These are phyloP conservation scores for Zalophus californianus DNA, from an alignment of 2,797 vertebrate species.

Conservation along the genomic window DNA sequence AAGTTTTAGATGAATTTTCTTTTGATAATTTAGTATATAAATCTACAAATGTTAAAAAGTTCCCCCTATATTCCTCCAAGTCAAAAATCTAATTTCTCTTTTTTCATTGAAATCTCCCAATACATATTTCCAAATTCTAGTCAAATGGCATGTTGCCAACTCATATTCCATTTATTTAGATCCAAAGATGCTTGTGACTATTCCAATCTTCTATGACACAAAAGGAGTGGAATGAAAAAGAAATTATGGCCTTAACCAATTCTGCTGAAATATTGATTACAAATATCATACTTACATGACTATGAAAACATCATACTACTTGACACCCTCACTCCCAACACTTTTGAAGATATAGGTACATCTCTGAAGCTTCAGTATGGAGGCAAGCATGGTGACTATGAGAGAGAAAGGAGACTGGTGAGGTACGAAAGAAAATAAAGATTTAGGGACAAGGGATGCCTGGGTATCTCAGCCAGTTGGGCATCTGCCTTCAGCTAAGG, in stretches of 20 bases:
- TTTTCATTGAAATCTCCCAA: background rate
- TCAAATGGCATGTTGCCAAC: background rate
- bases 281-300: background rate
- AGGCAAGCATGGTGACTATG: no score
- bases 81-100: background rate
- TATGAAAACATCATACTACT: background rate
- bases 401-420: background rate
- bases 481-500: background rate
- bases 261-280: background rate
- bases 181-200: background rate
- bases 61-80: background rate
- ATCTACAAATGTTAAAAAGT: background rate
- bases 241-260: background rate
- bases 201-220: background rate
- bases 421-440: background rate
- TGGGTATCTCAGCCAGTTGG: background rate
- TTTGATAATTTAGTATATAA: background rate
- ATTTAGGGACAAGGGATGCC: background rate
- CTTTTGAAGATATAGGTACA: background rate
- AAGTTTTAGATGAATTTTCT: background rate
- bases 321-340: rapidly evolving
- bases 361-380: background rate
- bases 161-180: background rate
- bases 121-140: background rate
- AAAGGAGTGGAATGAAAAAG: background rate